phyloP scores from a whole-genome alignment of 2,888 invertebrate genomes.

The Caradrina kadenii region DNA sequence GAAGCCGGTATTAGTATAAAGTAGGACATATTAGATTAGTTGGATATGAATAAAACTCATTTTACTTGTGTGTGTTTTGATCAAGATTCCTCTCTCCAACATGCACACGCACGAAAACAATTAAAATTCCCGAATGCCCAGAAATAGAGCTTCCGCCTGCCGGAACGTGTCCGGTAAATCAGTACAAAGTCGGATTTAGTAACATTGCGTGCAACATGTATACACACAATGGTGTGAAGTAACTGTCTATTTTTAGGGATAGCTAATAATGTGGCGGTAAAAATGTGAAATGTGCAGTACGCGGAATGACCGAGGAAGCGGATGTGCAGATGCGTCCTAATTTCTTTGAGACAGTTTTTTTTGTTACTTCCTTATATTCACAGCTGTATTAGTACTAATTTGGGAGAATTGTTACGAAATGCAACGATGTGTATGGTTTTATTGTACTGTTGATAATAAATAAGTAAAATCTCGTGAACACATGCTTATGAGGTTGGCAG shows the following conservation, averaged over 20 bases:
- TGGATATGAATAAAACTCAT: too few species aligned
- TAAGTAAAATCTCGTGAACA: too few species aligned
- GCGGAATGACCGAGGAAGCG: conserved; percentile 13
- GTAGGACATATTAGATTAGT: too few species aligned
- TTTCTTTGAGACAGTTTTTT: conserved; percentile 29
- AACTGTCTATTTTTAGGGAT: conserved; percentile 15
- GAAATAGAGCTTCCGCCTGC: conserved; percentile 48
- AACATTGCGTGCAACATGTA: conserved; percentile 32
- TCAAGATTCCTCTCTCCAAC: too few species aligned
- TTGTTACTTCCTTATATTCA: conserved; percentile 35
- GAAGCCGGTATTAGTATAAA: too few species aligned
- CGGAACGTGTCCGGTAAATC: conserved; percentile 33
- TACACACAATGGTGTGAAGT: conserved; percentile 5
- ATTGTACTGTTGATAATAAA: too few species aligned
- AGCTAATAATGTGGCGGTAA: conserved; percentile 15
- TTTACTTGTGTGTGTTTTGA: too few species aligned
- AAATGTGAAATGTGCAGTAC: conserved; percentile 15
- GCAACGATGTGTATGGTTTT: not conserved
- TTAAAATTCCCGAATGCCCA: conserved; percentile 30
- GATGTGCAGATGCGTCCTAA: conserved; percentile 28
- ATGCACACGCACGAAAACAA: conserved; percentile 23
- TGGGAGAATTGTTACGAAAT: not conserved
- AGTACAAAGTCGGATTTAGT: conserved; percentile 40
- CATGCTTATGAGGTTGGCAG: too few species aligned
- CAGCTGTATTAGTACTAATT: conserved; percentile 13